A percentile compares a stretch with the other conserved stretches of the same genome.
These are phyloP conservation scores for Poeciliopsis paucimaculata DNA, from an alignment of 2,797 vertebrate species.

Conservation along the genomic window DNA sequence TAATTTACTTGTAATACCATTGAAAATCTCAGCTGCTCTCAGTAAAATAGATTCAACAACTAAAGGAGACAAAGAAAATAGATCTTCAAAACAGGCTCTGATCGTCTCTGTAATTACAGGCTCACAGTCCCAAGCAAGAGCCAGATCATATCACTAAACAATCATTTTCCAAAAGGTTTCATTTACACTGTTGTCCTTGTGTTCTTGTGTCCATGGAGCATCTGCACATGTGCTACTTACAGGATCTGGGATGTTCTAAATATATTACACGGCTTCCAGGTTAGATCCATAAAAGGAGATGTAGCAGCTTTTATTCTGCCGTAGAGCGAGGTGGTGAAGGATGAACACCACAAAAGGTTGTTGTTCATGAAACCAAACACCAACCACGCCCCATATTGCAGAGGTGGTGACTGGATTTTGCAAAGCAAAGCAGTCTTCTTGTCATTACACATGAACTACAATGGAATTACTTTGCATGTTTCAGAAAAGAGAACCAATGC, in stretches of 20 bases:
- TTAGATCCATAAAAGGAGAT: background rate
- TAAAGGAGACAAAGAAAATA: slow-evolving; percentile 24
- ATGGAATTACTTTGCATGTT: slow-evolving; percentile 41
- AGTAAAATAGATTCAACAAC: slow-evolving; percentile 19
- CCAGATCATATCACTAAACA: slow-evolving; percentile 1
- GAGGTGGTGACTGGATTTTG: slow-evolving; percentile 33
- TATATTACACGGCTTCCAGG: background rate
- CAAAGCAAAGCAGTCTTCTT: slow-evolving; percentile 45
- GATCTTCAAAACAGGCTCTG: slow-evolving; percentile 1
- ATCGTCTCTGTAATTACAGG: slow-evolving; percentile 24
- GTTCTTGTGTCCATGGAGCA: background rate
- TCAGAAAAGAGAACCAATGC: slow-evolving; percentile 9
- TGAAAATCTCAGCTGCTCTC: background rate
- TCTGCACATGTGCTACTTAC: slow-evolving; percentile 3
- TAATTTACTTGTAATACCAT: background rate
- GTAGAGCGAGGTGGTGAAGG: background rate
- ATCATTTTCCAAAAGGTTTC: slow-evolving; percentile 10
- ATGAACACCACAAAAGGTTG: background rate
- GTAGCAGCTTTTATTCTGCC: background rate
- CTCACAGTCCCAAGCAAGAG: background rate
- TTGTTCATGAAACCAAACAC: slow-evolving; percentile 18
- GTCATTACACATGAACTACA: slow-evolving; percentile 12
- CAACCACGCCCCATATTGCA: background rate
- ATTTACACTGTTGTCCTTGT: background rate
- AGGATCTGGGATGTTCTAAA: slow-evolving; percentile 4